Conservation (phyloP, 2,888 invertebrate species). For the Parnassius glacialis region DNA sequence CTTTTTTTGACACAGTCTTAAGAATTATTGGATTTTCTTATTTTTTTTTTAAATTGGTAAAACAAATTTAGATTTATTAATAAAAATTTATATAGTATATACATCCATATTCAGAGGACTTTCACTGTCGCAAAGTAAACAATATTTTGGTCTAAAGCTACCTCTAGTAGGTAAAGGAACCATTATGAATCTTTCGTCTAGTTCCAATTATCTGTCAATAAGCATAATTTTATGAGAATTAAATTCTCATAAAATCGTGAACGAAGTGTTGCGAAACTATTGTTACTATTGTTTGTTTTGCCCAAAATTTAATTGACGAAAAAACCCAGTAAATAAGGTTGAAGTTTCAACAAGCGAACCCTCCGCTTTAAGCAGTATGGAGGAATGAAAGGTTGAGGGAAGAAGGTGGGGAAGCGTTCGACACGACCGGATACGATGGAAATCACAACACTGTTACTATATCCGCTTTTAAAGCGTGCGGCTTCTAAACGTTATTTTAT, state of each 20-base stretch:
- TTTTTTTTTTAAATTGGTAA: not conserved
- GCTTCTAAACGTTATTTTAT: constrained; percentile 27
- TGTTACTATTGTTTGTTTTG: not conserved
- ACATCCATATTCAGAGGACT: too few relatives aligned
- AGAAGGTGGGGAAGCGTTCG: constrained; percentile 1
- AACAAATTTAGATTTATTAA: not conserved
- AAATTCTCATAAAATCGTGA: too few relatives aligned
- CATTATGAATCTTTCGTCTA: too few relatives aligned
- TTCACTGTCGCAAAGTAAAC: too few relatives aligned
- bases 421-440: constrained; percentile 28
- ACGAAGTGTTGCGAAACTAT: too few relatives aligned
- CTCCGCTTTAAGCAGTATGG: constrained; percentile 14
- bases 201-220: too few relatives aligned
- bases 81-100: too few relatives aligned
- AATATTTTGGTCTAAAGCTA: too few relatives aligned
- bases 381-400: constrained; percentile 7
- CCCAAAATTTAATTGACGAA: constrained; percentile 14
- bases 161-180: too few relatives aligned
- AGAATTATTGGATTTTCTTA: not conserved
- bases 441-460: constrained; percentile 32
- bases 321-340: constrained; percentile 26
- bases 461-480: constrained; percentile 30
- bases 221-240: too few relatives aligned
- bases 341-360: constrained; percentile 19
- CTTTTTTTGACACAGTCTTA: not conserved